Evolutionary conservation across 2,888 invertebrate genomes (phyloP), one percentile per base, ranked within the genome.

Genomic region (Pyrrhia umbra): DNA sequence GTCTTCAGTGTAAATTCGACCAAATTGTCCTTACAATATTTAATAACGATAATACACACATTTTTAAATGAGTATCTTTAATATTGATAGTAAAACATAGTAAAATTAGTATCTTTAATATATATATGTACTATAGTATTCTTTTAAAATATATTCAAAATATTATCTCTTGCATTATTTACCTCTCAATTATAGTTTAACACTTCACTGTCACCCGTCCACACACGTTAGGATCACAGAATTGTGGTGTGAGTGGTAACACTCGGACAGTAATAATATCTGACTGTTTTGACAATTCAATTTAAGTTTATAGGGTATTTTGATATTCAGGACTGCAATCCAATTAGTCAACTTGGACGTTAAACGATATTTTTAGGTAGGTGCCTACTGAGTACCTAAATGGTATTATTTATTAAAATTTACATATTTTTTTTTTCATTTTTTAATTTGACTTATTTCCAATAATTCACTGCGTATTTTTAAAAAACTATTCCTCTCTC

Each of bases 231-330:
- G 27, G 47, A 69, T 52, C 25, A 8, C 39, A 2, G 65, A 65
- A 71, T 54, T 71, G 72, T 27, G 51, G 57, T 50, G 21, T 40
- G 43, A 15, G 34, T 40, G 43, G n/a, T 20, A n/a, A 57, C 25
- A 8, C 37, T 27, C n/a, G 34, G 27, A 20, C 21, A 18, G 9
- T 39, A 58, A 64, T 71, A 49, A 57, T 40, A 47, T 71, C 42
- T 40, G 58, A 8, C 59, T 34, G 40, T 43, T 8, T n/a, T 25
- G 27, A 21, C 47, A 49, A 37, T 37, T 13, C 34, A 18, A 21
- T 30, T 20, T 40, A 5, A 55, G 23, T 39, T 46, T 25, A 34
- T 6, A 21, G 6, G 15, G 10, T 27, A 65, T 65, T 43, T 43
- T 58, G 18, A 6, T 34, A 8, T 13, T 47, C 40, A 8, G 16